Conservation (phyloP, 2,888 invertebrate species). For the Pseudococcus longispinus region DNA sequence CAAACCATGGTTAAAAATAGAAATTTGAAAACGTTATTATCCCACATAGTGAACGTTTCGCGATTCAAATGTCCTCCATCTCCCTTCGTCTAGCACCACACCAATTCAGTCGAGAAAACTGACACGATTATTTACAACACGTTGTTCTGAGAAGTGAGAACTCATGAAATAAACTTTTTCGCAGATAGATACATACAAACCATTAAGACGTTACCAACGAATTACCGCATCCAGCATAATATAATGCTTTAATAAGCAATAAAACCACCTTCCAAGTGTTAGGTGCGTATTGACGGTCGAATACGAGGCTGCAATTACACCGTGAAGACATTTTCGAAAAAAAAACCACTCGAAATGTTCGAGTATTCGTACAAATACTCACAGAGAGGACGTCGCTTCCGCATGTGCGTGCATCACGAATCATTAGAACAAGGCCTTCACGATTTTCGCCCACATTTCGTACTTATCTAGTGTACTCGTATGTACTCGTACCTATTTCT, state of each 20-base stretch:
- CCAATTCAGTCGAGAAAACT: no score
- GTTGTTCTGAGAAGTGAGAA: no score
- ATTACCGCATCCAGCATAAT: neutral
- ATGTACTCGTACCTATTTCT: neutral
- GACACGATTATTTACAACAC: no score
- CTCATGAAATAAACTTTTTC: no score
- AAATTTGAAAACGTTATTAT: no score
- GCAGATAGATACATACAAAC: no score
- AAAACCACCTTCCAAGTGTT: neutral
- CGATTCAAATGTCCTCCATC: no score
- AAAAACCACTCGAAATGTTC: neutral
- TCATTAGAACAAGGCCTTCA: slow-evolving; percentile 29
- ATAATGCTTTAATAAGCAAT: neutral
- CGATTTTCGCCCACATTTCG: slow-evolving; percentile 30
- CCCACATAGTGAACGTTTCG: no score
- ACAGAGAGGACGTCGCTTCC: neutral
- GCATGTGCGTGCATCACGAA: neutral
- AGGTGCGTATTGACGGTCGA: neutral
- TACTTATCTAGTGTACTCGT: neutral
- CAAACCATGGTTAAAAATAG: no score
- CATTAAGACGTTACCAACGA: no score
- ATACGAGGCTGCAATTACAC: neutral
- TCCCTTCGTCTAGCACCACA: no score
- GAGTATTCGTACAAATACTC: neutral
- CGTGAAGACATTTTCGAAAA: neutral